Evolutionary conservation across 2,797 vertebrate genomes (phyloP), one percentile per base, ranked within the genome.

Genomic region (Coregonus suidteri): DNA sequence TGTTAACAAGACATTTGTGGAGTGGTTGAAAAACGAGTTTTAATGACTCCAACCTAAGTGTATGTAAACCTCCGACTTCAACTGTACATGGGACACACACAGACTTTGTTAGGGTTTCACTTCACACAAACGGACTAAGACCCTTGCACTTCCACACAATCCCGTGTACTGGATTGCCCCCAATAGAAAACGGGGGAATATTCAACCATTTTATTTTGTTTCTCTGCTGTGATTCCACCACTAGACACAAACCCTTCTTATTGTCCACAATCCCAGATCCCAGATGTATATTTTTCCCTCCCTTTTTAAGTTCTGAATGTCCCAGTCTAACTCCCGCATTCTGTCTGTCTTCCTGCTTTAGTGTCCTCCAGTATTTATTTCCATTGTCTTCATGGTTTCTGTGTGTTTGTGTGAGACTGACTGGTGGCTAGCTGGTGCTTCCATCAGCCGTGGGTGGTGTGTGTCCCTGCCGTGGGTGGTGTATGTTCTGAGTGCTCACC

Each of bases 401-500:
- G 70, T 53, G 75, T 47, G 65, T 77, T 62, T 66, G 41, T 56
- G 53, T 56, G 53, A 15, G 41, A 47, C 41, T 47, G 41, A 47
- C 41, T 47, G 41, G 41, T 47, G 41, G 0, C 41, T 47, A 47
- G 30, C 25, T 41, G 56, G 66, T 66, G 68, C 37, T 79, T 54
- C 53, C 71, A 11, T 25, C n/a, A 31, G 66, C 56, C 80, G 18
- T 74, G 35, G 35, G 35, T 37, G 35, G 35, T 34, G 31, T 34
- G 31, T 37, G 35, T 37, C 35, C 37, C 37, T 41, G 37, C 1
- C 37, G 6, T 41, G 37, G 1, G 41, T 41, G 41, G 41, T 93
- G 88, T 89, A 87, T 88, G 91, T 87, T 82, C 85, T 77, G 77
- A 83, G 89, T 87, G 94, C 92, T 95, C 94, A 95, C 93, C 96